Percentiles rank a stretch among this genome's conserved stretches.
Evolutionary conservation across 2,113 vertebrate genomes (phyloP).

Genomic region (Actenoides hombroni): DNA sequence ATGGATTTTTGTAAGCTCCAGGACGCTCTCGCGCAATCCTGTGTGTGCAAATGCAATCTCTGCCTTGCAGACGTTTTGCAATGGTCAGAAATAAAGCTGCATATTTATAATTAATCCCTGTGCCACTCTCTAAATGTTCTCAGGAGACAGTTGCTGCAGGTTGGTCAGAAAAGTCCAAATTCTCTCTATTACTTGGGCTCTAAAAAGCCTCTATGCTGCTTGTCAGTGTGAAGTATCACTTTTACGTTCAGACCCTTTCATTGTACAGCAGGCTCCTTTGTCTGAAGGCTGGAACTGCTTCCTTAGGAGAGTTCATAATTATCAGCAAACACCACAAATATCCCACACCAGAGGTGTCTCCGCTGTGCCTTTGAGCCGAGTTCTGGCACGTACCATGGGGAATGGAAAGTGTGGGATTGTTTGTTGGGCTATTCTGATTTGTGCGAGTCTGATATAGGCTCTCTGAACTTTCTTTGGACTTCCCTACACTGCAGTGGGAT

Average conservation of each 20-base stretch:
- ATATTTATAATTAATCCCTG: background rate
- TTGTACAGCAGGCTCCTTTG: background rate
- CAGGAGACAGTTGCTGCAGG: background rate
- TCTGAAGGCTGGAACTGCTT: background rate
- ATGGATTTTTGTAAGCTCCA: background rate
- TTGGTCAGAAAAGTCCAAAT: background rate
- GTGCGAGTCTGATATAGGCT: background rate
- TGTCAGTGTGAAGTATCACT: background rate
- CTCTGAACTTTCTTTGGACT: background rate
- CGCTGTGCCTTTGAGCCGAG: background rate
- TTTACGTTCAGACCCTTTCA: background rate
- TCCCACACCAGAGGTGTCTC: background rate
- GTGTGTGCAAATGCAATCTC: fast-evolving
- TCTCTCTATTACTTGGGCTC: background rate
- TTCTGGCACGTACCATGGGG: background rate
- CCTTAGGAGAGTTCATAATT: background rate
- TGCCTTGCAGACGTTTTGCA: background rate
- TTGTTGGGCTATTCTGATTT: background rate
- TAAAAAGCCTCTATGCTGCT: background rate
- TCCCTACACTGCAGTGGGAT: background rate
- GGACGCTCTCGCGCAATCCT: fast-evolving
- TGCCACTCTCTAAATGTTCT: background rate
- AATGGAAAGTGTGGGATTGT: background rate
- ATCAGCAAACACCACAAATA: background rate
- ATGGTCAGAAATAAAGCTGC: background rate